Conservation (phyloP, 2,113 vertebrate genomes). For the Tylochromis polylepis region DNA sequence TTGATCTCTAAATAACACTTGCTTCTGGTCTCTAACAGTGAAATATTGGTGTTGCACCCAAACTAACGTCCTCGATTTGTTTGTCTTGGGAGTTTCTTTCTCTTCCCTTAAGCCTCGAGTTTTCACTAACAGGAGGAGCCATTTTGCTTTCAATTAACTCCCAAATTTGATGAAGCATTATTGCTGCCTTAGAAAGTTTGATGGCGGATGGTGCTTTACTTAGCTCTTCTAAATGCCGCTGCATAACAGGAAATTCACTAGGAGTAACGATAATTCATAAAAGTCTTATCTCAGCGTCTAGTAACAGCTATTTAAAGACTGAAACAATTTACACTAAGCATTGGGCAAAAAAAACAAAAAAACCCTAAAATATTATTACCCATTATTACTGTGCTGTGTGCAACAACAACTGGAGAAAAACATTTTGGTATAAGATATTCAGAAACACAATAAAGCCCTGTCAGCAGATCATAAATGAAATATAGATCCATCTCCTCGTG, state of each 20-base stretch:
- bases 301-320: conserved; percentile 19
- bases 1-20: not conserved
- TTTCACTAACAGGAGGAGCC: not conserved
- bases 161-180: conserved; percentile 4
- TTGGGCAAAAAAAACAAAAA: not conserved
- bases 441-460: not conserved
- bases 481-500: not conserved
- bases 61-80: not conserved
- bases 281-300: not conserved
- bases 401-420: not conserved
- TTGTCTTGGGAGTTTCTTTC: not conserved
- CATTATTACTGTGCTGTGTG: not conserved
- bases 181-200: not conserved
- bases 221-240: conserved; percentile 10
- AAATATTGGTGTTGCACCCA: not conserved
- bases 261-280: not conserved
- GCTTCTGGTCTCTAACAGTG: not conserved
- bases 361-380: not conserved
- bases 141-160: not conserved
- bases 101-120: not conserved
- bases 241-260: conserved; percentile 9
- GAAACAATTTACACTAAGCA: not conserved
- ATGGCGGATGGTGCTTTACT: not conserved
- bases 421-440: not conserved
- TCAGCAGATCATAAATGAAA: not conserved